Conservation (phyloP, 1,140 invertebrate genomes). For the Ericerus pela region DNA sequence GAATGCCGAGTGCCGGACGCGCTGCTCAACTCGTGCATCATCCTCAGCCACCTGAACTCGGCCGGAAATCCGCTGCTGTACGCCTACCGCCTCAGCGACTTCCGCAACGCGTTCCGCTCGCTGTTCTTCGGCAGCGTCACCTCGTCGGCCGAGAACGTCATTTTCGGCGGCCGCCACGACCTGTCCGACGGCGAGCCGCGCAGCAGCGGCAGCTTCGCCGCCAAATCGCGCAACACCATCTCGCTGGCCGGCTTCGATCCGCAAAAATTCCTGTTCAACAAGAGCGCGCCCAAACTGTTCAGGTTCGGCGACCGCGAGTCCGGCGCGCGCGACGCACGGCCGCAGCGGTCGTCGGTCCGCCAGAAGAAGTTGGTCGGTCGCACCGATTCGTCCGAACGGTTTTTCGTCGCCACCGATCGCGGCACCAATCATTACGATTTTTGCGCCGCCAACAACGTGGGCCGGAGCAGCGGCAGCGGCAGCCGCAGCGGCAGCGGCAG, state of each 20-base stretch:
- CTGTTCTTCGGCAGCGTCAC: constrained; percentile 18
- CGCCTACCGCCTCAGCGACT: constrained; percentile 77
- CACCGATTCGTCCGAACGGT: too few relatives aligned
- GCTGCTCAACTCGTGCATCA: constrained; percentile 66
- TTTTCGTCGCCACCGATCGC: too few relatives aligned
- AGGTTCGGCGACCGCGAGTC: background rate
- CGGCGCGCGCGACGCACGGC: background rate
- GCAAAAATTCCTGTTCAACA: background rate
- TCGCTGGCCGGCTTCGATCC: background rate
- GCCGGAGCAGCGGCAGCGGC: too few relatives aligned
- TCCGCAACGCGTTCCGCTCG: constrained; percentile 45
- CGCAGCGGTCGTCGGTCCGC: too few relatives aligned
- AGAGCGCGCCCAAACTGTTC: background rate
- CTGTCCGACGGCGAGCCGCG: background rate
- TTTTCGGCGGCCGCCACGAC: background rate
- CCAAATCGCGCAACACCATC: background rate
- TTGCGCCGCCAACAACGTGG: too few relatives aligned
- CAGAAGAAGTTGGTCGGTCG: too few relatives aligned
- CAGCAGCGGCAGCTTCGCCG: background rate
- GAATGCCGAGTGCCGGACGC: constrained; percentile 46
- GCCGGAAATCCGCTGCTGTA: constrained; percentile 76
- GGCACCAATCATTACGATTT: too few relatives aligned
- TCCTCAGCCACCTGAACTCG: constrained; percentile 76
- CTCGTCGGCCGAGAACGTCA: background rate
- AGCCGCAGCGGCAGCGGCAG: too few relatives aligned